These are phyloP conservation scores for Sarcophaga carnaria DNA, from an alignment of 2,888 invertebrate genomes.

Conservation along the genomic window DNA sequence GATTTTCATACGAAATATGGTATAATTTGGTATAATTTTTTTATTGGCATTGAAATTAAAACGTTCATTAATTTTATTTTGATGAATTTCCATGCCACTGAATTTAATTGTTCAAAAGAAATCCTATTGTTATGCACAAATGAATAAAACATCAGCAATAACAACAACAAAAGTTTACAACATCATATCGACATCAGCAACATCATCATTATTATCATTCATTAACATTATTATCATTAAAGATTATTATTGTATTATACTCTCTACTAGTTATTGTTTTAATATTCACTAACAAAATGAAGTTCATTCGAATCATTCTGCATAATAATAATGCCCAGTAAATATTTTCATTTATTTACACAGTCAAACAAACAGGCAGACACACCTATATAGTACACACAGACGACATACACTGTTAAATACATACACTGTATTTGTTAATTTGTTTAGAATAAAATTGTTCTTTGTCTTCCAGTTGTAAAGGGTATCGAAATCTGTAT, in stretches of 20 bases:
- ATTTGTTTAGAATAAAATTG: constrained; percentile 39
- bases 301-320: constrained; percentile 46
- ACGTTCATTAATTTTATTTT: constrained; percentile 10
- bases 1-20: background rate
- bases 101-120: constrained; percentile 61
- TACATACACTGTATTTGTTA: background rate
- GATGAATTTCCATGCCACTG: constrained; percentile 38
- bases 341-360: background rate
- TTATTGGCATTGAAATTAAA: background rate
- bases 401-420: constrained; percentile 4
- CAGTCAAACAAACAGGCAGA: background rate
- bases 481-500: constrained; percentile 26
- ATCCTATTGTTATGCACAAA: constrained; percentile 57
- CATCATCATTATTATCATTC: background rate
- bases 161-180: constrained; percentile 1
- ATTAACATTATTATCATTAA: constrained; percentile 2
- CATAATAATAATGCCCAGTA: background rate
- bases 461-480: constrained; percentile 17
- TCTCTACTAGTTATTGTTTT: background rate
- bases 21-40: background rate
- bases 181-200: constrained; percentile 3
- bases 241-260: constrained; percentile 1
- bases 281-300: constrained; percentile 59
- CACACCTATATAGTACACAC: background rate
- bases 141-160: constrained; percentile 48